Conservation (phyloP, 2,113 vertebrate genomes). For the Fregata magnificens region DNA sequence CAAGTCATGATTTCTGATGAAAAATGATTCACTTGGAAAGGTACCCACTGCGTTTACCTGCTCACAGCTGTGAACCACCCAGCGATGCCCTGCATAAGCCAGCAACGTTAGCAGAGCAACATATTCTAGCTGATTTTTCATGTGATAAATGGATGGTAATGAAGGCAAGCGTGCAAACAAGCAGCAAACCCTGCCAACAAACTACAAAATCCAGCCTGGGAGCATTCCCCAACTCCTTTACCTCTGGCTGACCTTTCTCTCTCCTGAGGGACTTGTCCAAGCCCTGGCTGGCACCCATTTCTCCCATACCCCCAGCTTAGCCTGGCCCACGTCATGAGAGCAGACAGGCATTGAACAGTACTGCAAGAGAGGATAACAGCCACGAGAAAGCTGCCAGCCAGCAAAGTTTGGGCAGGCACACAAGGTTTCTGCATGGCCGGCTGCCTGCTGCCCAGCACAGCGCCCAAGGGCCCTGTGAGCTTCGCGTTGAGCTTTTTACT, state of each 20-base stretch:
- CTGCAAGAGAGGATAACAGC: not conserved
- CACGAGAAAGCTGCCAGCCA: not conserved
- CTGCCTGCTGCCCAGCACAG: not conserved
- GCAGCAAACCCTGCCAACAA: not conserved
- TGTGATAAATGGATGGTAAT: not conserved
- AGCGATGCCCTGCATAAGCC: not conserved
- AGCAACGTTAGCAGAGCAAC: not conserved
- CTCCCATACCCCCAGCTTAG: not conserved
- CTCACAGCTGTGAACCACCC: not conserved
- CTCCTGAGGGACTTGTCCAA: accelerated
- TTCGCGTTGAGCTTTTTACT: not conserved
- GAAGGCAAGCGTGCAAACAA: not conserved
- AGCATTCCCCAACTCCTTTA: not conserved
- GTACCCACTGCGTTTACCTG: accelerated
- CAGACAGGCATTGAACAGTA: no score
- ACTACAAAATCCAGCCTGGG: not conserved
- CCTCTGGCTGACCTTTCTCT: not conserved
- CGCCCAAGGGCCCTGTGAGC: not conserved
- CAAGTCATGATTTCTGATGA: not conserved
- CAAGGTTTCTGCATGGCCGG: not conserved
- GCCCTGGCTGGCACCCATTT: not conserved
- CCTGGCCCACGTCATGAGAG: not conserved
- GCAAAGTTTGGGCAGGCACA: not conserved
- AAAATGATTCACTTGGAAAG: not conserved
- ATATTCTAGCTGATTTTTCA: not conserved